These are phyloP conservation scores for Platichthys stellatus DNA, from an alignment of 2,113 vertebrate genomes.

Conservation along the genomic window DNA sequence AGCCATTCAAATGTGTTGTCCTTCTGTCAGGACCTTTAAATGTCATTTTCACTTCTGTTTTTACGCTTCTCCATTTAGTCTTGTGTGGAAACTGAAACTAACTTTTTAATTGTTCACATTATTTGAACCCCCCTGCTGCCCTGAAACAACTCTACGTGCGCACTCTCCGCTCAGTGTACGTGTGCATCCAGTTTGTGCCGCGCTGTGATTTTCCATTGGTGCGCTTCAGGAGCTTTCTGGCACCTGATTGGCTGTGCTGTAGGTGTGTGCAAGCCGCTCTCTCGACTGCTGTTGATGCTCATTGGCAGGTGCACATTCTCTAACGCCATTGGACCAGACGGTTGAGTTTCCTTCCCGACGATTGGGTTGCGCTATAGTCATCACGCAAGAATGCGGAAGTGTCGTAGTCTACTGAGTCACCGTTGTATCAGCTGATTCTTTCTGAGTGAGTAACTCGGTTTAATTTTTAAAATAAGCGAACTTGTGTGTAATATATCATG, in stretches of 20 bases:
- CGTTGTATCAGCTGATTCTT: constrained; percentile 87
- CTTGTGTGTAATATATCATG: constrained; percentile 19
- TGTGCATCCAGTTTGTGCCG: constrained; percentile 77
- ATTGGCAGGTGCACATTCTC: constrained; percentile 57
- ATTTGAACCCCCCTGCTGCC: background rate
- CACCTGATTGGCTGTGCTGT: constrained; percentile 75
- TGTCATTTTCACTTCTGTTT: background rate
- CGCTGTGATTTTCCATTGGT: constrained; percentile 89
- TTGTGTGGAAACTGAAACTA: background rate
- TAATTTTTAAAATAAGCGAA: constrained; percentile 60
- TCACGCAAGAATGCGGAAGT: constrained; percentile 84
- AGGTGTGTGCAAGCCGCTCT: constrained; percentile 75
- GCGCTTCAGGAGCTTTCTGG: background rate
- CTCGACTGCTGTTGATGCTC: constrained; percentile 10
- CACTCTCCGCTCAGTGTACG: constrained; percentile 50
- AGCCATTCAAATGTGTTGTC: background rate
- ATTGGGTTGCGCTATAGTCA: constrained; percentile 78
- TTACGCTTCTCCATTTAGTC: background rate
- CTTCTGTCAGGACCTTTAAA: background rate
- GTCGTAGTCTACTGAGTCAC: constrained; percentile 86
- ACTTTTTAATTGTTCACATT: too few species aligned
- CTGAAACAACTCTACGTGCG: background rate
- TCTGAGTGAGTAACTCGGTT: constrained; percentile 87
- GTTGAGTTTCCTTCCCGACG: background rate
- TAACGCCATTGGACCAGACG: constrained; percentile 39